phyloP scores from a whole-genome alignment of 30 jellyfish, hydroid and myxozoan species.

The Morbakka virulenta region DNA sequence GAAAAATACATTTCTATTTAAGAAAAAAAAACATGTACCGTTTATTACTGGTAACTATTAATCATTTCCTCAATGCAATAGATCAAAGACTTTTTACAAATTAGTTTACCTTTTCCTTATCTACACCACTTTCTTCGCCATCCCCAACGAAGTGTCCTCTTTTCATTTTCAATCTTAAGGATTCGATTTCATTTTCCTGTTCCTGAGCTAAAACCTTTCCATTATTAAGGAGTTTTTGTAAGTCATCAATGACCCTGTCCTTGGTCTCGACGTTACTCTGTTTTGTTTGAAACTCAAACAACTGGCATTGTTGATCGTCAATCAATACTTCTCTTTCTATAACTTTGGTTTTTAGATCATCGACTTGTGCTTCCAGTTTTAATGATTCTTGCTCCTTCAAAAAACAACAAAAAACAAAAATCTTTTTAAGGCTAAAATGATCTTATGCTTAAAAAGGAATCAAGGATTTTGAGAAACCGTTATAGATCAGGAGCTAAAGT shows the following conservation, averaged over 20 bases:
- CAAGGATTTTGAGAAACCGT: too few relatives aligned
- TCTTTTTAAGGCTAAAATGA: too few relatives aligned
- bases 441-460: too few relatives aligned
- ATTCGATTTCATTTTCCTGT: constrained; percentile 47
- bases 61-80: too few relatives aligned
- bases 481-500: too few relatives aligned
- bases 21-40: too few relatives aligned
- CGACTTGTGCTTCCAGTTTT: constrained; percentile 10
- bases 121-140: constrained; percentile 23
- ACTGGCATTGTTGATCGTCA: constrained; percentile 41
- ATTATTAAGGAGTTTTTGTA: constrained; percentile 4
- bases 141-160: constrained; percentile 13
- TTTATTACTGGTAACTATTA: too few relatives aligned
- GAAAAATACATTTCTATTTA: too few relatives aligned
- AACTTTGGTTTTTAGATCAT: constrained; percentile 42
- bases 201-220: constrained; percentile 31
- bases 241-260: constrained; percentile 20
- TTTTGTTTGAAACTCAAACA: constrained; percentile 22
- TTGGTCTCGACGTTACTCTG: constrained; percentile 24
- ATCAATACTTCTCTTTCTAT: constrained; percentile 37
- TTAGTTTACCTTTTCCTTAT: constrained; percentile 22
- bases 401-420: background rate
- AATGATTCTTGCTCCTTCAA: constrained; percentile 36
- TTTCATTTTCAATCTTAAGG: constrained; percentile 14
- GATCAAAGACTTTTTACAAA: too few relatives aligned